These are phyloP conservation scores for Pseudeuparius sepicola DNA, from an alignment of 2,888 invertebrate species.

Conservation along the genomic window DNA sequence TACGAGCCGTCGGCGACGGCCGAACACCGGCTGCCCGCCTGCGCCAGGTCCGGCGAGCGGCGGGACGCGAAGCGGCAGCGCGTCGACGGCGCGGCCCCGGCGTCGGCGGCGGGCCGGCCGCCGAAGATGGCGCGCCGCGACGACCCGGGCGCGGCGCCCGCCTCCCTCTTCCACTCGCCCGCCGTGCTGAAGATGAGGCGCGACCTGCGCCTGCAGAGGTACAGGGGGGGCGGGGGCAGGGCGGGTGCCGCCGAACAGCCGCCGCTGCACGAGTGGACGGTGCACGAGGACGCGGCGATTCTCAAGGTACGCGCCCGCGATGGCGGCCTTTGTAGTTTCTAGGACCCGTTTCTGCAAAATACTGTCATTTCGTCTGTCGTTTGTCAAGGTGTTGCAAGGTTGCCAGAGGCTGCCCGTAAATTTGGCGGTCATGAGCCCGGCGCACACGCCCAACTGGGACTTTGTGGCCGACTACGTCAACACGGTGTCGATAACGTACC, in stretches of 20 bases:
- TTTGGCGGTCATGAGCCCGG: slow-evolving; percentile 62
- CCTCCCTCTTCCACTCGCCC: slow-evolving; percentile 73
- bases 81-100: slow-evolving; percentile 54
- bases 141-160: slow-evolving; percentile 55
- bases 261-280: slow-evolving; percentile 76
- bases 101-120: slow-evolving; percentile 45
- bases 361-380: too few species aligned
- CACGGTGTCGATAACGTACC: slow-evolving; percentile 72
- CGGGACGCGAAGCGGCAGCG: slow-evolving; percentile 54
- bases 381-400: slow-evolving; percentile 70
- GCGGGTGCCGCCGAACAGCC: slow-evolving; percentile 45
- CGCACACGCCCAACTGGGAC: slow-evolving; percentile 93
- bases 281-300: slow-evolving; percentile 83
- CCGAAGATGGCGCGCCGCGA: slow-evolving; percentile 57
- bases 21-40: slow-evolving; percentile 69
- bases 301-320: slow-evolving; percentile 49
- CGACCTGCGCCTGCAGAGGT: slow-evolving; percentile 66
- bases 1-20: slow-evolving; percentile 70
- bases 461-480: slow-evolving; percentile 86
- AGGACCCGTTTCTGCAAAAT: too few species aligned
- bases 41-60: slow-evolving; percentile 66
- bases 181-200: slow-evolving; percentile 65
- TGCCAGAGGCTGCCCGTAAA: slow-evolving; percentile 67
- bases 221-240: slow-evolving; percentile 41
- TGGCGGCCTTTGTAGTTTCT: too few species aligned